Conservation (phyloP, 35 echinoderm and acorn worm genomes). For the Ophioderma brevispina region DNA sequence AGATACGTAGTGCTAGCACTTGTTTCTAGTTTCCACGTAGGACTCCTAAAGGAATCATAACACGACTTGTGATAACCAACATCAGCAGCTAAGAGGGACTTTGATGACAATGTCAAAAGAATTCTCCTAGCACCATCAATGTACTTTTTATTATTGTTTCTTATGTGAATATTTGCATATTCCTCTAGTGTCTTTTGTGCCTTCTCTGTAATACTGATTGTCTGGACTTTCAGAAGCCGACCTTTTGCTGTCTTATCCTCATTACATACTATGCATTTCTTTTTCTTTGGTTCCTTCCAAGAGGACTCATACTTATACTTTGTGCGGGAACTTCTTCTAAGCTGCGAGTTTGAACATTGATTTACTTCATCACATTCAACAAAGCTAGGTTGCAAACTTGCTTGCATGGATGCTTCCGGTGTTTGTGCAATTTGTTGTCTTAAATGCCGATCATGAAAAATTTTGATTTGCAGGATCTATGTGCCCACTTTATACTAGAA, state of each 20-base stretch:
- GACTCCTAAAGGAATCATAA: neutral
- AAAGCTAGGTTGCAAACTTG: neutral
- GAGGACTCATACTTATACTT: neutral
- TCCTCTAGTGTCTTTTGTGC: too few relatives aligned
- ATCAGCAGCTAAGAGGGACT: too few relatives aligned
- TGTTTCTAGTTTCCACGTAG: too few relatives aligned
- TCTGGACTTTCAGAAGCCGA: neutral
- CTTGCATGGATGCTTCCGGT: neutral
- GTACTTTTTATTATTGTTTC: too few relatives aligned
- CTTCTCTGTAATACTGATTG: neutral
- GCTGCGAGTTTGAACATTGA: too few relatives aligned
- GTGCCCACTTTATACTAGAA: neutral
- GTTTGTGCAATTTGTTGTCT: neutral
- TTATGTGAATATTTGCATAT: neutral
- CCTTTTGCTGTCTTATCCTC: neutral
- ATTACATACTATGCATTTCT: neutral
- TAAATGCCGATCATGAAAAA: neutral
- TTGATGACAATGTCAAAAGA: too few relatives aligned
- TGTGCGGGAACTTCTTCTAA: neutral
- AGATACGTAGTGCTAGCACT: neutral
- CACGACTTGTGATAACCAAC: neutral
- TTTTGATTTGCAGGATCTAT: neutral
- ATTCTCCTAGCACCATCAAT: too few relatives aligned
- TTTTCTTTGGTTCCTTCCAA: neutral
- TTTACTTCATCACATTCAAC: neutral